phyloP scores from a whole-genome alignment of 23 tunicate species.

The Trididemnum miniatum region DNA sequence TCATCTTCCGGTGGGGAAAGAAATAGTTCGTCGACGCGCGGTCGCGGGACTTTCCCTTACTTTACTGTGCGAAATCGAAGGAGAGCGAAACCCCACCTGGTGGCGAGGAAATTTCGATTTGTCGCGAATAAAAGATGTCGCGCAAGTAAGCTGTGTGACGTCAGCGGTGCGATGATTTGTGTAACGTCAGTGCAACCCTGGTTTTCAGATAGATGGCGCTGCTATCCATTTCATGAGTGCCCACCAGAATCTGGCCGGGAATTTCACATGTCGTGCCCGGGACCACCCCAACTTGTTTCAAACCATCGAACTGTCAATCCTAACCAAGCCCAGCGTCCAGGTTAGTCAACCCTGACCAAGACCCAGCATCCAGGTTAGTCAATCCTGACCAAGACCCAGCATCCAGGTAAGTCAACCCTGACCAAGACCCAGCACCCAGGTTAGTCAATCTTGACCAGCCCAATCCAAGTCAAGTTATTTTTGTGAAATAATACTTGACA shows the following conservation, averaged over 20 bases:
- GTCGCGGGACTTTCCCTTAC: constrained; percentile 24
- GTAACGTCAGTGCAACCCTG: too few relatives aligned
- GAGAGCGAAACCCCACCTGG: constrained; percentile 75
- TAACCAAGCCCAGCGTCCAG: constrained; percentile 47
- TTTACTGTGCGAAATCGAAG: constrained; percentile 65
- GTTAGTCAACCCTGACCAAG: constrained; percentile 29
- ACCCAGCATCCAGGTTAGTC: constrained; percentile 59
- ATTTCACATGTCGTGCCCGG: constrained; percentile 63
- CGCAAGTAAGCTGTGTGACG: too few relatives aligned
- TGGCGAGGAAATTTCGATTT: too few relatives aligned
- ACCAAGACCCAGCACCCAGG: constrained; percentile 55
- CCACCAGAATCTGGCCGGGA: constrained; percentile 45
- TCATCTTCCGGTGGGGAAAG: constrained; percentile 35
- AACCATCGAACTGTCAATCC: constrained; percentile 46
- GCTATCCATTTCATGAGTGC: neutral
- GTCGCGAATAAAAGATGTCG: too few relatives aligned
- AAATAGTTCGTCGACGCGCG: constrained; percentile 22
- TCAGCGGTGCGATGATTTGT: too few relatives aligned
- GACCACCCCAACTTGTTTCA: constrained; percentile 45
- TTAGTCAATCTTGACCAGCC: too few relatives aligned
- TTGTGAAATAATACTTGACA: too few relatives aligned
- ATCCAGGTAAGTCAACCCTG: constrained; percentile 48
- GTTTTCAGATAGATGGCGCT: neutral
- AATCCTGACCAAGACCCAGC: constrained; percentile 36
- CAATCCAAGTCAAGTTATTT: too few relatives aligned